Conservation (phyloP, 2,888 invertebrate species). For the Zhuqinia jingwanae region DNA sequence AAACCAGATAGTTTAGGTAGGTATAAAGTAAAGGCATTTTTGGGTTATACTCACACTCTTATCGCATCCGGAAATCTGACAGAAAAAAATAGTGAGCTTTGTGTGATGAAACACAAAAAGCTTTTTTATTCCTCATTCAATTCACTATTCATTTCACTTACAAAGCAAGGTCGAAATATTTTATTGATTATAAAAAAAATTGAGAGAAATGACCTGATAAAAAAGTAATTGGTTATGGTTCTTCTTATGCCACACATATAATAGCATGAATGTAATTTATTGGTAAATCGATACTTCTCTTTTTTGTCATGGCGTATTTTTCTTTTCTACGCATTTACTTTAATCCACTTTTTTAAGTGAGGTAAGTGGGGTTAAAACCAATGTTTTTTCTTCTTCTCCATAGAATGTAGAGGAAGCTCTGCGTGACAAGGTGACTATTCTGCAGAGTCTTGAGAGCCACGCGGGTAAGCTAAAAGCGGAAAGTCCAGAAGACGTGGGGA, state of each 20-base stretch:
- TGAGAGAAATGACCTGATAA: not conserved
- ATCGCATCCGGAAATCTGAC: slow-evolving; percentile 33
- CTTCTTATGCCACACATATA: no score
- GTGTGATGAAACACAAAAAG: not conserved
- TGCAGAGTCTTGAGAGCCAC: slow-evolving; percentile 68
- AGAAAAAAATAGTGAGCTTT: slow-evolving; percentile 5
- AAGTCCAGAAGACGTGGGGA: slow-evolving; percentile 76
- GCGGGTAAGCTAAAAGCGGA: slow-evolving; percentile 75
- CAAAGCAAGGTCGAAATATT: slow-evolving; percentile 9
- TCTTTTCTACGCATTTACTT: not conserved
- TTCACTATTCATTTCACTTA: not conserved
- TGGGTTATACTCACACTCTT: not conserved
- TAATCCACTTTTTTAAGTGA: not conserved
- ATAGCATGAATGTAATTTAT: not conserved
- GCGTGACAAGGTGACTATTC: slow-evolving; percentile 54
- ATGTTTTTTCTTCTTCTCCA: not conserved
- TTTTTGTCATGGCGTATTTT: not conserved
- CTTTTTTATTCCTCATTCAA: not conserved
- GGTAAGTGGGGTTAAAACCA: no score
- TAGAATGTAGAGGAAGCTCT: slow-evolving; percentile 63
- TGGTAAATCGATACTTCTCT: not conserved
- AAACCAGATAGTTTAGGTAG: no score
- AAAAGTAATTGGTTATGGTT: not conserved
- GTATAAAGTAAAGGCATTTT: not conserved
- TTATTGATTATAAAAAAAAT: not conserved